Evolutionary conservation across 1,140 invertebrate species (phyloP).

Genomic region (Drosophila albomicans): DNA sequence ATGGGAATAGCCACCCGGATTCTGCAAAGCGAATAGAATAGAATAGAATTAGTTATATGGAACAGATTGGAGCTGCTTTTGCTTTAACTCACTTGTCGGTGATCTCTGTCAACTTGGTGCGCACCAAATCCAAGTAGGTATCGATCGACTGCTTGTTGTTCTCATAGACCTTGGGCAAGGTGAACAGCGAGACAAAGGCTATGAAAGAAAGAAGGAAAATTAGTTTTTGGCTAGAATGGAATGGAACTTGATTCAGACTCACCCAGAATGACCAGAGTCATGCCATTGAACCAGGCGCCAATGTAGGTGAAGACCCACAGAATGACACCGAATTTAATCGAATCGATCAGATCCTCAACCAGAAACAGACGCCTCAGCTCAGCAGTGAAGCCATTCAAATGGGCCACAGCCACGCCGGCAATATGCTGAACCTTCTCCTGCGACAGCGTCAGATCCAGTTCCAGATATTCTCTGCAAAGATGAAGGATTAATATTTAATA

Average conservation of each 20-base stretch:
- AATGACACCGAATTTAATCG: conserved; percentile 96
- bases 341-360: conserved; percentile 98
- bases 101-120: conserved; percentile 95
- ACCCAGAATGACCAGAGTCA: conserved; percentile 98
- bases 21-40: conserved; percentile 85
- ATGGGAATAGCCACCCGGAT: conserved; percentile 95
- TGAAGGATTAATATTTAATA: background rate
- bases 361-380: conserved; percentile 97
- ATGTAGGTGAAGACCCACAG: conserved; percentile 98
- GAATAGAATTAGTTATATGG: background rate
- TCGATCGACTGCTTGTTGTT: conserved; percentile 99
- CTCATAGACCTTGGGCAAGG: conserved; percentile 98
- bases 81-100: conserved; percentile 90
- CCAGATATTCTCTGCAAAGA: conserved; percentile 92
- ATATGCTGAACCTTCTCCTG: conserved; percentile 95
- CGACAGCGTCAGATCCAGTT: conserved; percentile 93
- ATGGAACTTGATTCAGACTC: conserved; percentile 66
- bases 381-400: conserved; percentile 91
- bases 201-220: conserved; percentile 85
- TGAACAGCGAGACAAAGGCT: conserved; percentile 96
- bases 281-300: conserved; percentile 98
- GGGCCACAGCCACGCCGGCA: conserved; percentile 92
- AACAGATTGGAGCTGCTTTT: too few relatives aligned
- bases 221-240: background rate
- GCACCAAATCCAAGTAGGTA: conserved; percentile 94